Base-by-base conservation (phyloP, 2,888 invertebrate species). In the Carabus problematicus region DNA sequence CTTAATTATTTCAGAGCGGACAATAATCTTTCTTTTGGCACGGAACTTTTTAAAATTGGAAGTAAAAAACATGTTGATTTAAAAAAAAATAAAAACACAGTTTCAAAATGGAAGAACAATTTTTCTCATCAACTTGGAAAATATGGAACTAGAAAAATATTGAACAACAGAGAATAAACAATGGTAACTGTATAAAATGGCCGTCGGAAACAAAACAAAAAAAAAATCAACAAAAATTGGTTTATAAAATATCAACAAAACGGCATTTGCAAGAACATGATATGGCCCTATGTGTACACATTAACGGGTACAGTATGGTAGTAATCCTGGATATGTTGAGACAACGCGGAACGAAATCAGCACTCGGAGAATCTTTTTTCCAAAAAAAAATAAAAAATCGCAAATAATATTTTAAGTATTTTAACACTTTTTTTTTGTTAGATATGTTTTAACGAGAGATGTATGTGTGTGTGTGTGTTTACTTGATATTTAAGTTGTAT, bases 111-210 rank as follows among this genome's bases (percentile, higher is more conserved):
- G 67, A 67, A 67, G 67, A 67, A 67, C 66, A 59, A 66, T 59
- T 66, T 60, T 43, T 45, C 7, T 45, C 2, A 64, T 40, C 54
- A 67, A 67, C 60, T 67, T 59, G 59, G 60, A 67, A 45, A 45
- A 45, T 4, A 45, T n/a, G n/a, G 7, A 52, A 14, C 16, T n/a
- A n/a, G n/a, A 58, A 42, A 42, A 41, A 3, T n/a, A 59, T 9
- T 41, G 54, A 67, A 49, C 43, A 67, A 67, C 60, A 67, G 60
- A 60, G 60, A 67, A 60, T 67, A 67, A 60, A 67, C 60, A 67
- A 67, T 67, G 67, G 67, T 67, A 67, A 67, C 67, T 67, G 67
- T 67, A 67, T 60, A 58, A 56, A 67, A 67, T 67, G 67, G 67
- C 67, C 67, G 60, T 67, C 54, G 29, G 56, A 58, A 60, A 67